Evolutionary conservation across 2,888 invertebrate species (phyloP).

Genomic region (Synanthedon andrenaeformis): DNA sequence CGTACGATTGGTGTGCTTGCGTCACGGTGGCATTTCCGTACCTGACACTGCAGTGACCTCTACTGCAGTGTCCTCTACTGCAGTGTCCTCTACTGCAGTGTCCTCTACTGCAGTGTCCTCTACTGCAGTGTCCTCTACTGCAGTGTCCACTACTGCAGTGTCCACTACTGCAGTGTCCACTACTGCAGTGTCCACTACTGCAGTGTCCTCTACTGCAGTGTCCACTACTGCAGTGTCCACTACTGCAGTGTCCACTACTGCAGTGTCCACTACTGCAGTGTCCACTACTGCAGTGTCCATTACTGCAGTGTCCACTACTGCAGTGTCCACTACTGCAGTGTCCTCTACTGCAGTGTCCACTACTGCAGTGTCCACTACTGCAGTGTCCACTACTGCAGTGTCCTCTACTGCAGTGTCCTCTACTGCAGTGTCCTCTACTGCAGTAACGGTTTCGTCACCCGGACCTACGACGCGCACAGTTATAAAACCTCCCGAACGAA

Average conservation of each 20-base stretch:
- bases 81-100: too few relatives aligned
- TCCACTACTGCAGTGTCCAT: conserved; percentile 7
- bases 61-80: conserved; percentile 4
- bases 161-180: conserved; percentile 9
- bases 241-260: conserved; percentile 11
- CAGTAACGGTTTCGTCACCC: conserved; percentile 15
- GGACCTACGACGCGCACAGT: conserved; percentile 8
- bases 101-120: too few relatives aligned
- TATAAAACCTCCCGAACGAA: conserved; percentile 43
- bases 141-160: not conserved
- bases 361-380: too few relatives aligned
- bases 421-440: too few relatives aligned
- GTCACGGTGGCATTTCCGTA: conserved; percentile 36
- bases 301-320: conserved; percentile 4
- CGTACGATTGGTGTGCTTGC: conserved; percentile 44
- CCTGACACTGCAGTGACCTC: conserved; percentile 7
- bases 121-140: too few relatives aligned
- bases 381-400: too few relatives aligned
- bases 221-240: too few relatives aligned
- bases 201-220: conserved; percentile 10
- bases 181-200: not conserved
- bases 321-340: too few relatives aligned
- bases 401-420: too few relatives aligned
- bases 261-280: too few relatives aligned
- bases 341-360: too few relatives aligned